Base-by-base conservation (phyloP, 2,113 vertebrate species). In the Prochilodus magdalenae region DNA sequence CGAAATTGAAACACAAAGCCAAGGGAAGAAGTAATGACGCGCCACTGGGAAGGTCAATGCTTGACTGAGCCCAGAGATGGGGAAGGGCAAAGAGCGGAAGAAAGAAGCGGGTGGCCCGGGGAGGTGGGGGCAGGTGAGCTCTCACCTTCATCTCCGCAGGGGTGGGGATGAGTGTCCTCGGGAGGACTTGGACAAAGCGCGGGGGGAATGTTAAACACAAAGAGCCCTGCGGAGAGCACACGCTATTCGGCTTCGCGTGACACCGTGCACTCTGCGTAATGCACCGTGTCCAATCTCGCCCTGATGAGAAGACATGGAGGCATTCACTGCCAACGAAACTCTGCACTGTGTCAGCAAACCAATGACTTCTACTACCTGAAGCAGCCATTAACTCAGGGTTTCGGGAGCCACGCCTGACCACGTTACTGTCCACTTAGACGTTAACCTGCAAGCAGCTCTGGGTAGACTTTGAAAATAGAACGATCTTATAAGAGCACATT, bases 121-220 rank as follows among this genome's bases (percentile, higher is more conserved):
- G 53, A 11, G 60, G n/a, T n/a, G 86, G 77, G 81, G 80, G 83
- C 73, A 82, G 79, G 72, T 86, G 79, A 79, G 82, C 86, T 78
- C 75, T 86, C 84, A 84, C 84, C 84, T 80, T 84, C 79, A 73
- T 75, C 82, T 80, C 84, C 62, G 71, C 65, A 65, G 86, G 84
- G 83, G 76, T 63, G 84, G 71, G 74, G 73, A 87, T 73, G 71
- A 78, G 74, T 69, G 73, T 77, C 70, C 72, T 71, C 65, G 6
- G 49, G 20, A 49, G 84, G 75, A 81, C 67, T 51, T 27, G 73
- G 83, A 70, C 49, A 73, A 79, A 82, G 53, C 85, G 55, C 33
- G 79, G 80, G 74, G 79, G 75, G 85, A 76, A 84, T 84, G 83
- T 87, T 84, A 84, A 87, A 87, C 75, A 76, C 27, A 72, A 75